Base-by-base conservation (phyloP, 2,797 vertebrate species). In the Poecilia gillii region DNA sequence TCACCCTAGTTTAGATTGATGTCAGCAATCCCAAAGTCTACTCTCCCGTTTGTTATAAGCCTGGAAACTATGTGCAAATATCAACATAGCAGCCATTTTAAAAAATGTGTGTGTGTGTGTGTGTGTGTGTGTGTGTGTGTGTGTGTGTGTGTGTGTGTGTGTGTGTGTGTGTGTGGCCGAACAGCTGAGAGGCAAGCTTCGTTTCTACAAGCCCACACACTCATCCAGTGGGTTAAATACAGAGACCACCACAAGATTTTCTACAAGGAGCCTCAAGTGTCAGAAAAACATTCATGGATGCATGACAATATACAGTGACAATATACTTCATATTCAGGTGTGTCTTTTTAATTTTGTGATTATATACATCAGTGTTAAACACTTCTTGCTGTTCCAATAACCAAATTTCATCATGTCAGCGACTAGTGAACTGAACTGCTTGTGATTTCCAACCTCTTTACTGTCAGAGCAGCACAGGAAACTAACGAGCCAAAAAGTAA, bases 181-280 rank as follows among this genome's bases (percentile, higher is more conserved):
- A 89, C 91, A 92, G 90, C 92, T 91, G 89, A 93, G 86, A 83
- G 86, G 81, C 89, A 92, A 78, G 14, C 1, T 18, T 41, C 7
- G 5, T 82, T 83, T 74, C 25, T 75, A 59, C 51, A 83, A 53
- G 80, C 80, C 92, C 92, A 90, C 88, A 89, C 91, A 89, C 79
- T 78, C 83, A 84, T 87, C 79, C 79, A 79, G 36, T 2, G 53
- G 73, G 85, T 75, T 91, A 73, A 87, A 84, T 77, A 75, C 64
- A 53, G 74, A 82, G 82, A 87, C 78, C 90, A 82, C 41, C 5
- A 73, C 68, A 75, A 31, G 25, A 39, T 79, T 87, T 84, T n/a
- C 72, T 78, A 68, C 64, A 11, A n/a, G 57, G 68, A 80, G 70
- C 81, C 74, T 57, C n/a, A 0, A 33, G 71, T 57, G 79, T 64